Evolutionary conservation across 53 echinoderm and acorn worm species (phyloP).

Genomic region (Henricia sp.): DNA sequence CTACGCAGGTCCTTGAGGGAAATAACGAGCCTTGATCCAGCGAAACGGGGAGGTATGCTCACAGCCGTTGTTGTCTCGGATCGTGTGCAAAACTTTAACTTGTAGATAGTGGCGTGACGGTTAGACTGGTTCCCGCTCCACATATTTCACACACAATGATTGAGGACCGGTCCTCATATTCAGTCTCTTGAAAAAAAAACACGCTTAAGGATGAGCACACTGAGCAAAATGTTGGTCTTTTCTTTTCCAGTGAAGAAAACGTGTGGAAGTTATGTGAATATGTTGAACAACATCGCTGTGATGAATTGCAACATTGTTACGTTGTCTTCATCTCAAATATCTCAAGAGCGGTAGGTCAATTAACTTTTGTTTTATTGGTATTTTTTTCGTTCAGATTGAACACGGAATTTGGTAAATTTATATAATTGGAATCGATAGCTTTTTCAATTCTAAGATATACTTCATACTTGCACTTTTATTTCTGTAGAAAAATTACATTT

Average conservation of each 20-base stretch:
- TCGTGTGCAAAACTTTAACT: no score
- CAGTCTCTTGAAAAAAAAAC: not conserved
- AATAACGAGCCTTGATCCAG: no score
- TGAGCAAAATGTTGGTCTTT: not conserved
- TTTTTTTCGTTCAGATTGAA: no score
- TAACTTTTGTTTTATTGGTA: not conserved
- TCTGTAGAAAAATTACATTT: not conserved
- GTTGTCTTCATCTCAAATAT: conserved; percentile 88
- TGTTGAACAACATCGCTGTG: conserved; percentile 36
- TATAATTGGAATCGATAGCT: not conserved
- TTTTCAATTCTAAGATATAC: not conserved
- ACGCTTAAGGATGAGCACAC: not conserved
- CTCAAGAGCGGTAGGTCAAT: conserved; percentile 63
- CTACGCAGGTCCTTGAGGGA: no score
- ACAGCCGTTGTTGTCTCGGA: no score
- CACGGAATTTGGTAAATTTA: not conserved
- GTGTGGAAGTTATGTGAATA: conserved; percentile 84
- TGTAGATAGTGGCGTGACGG: no score
- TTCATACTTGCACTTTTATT: no score
- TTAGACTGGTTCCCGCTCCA: no score
- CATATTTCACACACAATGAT: not conserved
- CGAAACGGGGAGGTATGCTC: no score
- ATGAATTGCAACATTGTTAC: conserved; percentile 56
- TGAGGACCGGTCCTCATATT: not conserved
- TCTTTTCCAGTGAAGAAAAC: conserved; percentile 84